Evolutionary conservation across 2,113 vertebrate species (phyloP), one percentile per base, ranked within the genome.

Genomic region (Opisthocomus hoazin): DNA sequence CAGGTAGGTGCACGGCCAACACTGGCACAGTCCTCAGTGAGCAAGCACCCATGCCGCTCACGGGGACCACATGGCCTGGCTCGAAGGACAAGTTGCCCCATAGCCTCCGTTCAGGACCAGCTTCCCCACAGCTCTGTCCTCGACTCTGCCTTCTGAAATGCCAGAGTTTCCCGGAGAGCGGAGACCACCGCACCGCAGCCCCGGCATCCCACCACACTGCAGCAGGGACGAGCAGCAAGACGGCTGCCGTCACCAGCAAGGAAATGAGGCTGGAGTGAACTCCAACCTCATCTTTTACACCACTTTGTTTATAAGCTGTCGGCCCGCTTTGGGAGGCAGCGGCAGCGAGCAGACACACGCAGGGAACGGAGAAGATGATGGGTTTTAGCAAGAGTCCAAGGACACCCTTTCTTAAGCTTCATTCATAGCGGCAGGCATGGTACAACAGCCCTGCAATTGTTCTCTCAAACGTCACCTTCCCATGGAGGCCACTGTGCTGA

Each of bases 321-420:
- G 51, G 94, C 94, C 95, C 65, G 39, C 97, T 94, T 97, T 54
- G 80, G 98, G 97, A 98, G 97, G 97, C 97, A 97, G 97, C 74
- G 20, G 90, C 95, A 81, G 84, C 12, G 26, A 91, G 91, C 6
- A 7, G 79, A 88, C 82, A 70, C 94, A 83, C 12, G 29, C 81
- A 95, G 97, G 96, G 68, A 91, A 85, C 23, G 85, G 94, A 84
- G 97, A 90, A 94, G 97, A 97, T 95, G 98, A 97, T 97, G 98
- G 93, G 96, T 96, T 91, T 96, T 92, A 96, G 94, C 87, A 89
- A 79, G 92, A 94, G 95, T 74, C 98, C 98, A 97, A 97, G 97
- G 98, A 97, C 97, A 98, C 96, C 96, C 96, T 98, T 96, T 98
- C 98, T 98, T 96, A 97, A 97, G 98, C 96, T 92, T 96, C 98